Base-by-base conservation (phyloP, 37 sponge, comb jelly and placozoan species). In the Oscarella lobularis region DNA sequence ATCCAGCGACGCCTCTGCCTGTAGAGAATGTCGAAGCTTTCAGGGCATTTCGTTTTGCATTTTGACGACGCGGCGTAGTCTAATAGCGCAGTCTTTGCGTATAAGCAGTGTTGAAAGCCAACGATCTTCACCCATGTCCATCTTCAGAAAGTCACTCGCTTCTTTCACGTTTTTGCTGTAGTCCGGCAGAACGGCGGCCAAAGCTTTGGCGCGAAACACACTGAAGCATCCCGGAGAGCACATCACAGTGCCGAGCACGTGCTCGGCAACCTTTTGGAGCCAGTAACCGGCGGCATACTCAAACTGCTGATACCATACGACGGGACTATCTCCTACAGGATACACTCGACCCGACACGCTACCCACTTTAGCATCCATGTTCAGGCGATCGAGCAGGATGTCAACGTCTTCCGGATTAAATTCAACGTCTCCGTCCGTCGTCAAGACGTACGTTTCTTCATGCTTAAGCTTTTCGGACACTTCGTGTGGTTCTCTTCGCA, bases 81-180 rank as follows among this genome's bases (percentile, higher is more conserved):
- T 87, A 1, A 85, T 79, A n/a, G 88, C 92, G 80, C 85, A 87
- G 0, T 88, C 85, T 27, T 85, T 76, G 73, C 87, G 75, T 9
- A 91, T 80, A 48, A 91, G 71, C 14, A 91, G 92, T 14, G 92
- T 91, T 40, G 88, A 91, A 34, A 91, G 83, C 92, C 92, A 91
- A 36, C 92, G 83, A 66, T 91, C 92, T 66, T 91, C 92, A 33
- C 92, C 92, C 92, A 91, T 91, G 75, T 91, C 92, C 73, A 87
- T 91, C 38, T 76, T 87, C 2, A 91, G 78, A 81, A 91, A 91
- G 70, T 90, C 91, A 1, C 38, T n/a, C 6, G 85, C 91, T 20
- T 36, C 67, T 3, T 75, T 81, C 41, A 85, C 92, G 1, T 80
- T 83, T 1, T 78, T 39, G 29, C 82, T 77, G 79, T 91, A 91